phyloP scores from a whole-genome alignment of 2,113 vertebrate species.

The Cromileptes altivelis region DNA sequence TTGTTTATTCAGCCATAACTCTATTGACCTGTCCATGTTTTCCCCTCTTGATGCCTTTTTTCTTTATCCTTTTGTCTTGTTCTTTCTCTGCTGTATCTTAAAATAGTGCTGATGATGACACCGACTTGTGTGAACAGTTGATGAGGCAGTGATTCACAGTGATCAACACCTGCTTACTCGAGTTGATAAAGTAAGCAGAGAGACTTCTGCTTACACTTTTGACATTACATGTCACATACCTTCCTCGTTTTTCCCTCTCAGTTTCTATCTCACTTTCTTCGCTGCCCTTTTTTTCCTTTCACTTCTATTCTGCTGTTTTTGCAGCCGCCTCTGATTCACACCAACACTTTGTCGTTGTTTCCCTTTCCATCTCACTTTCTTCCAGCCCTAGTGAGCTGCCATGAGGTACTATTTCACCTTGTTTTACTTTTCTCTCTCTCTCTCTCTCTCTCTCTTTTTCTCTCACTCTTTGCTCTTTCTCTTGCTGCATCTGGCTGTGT shows the following conservation, averaged over 20 bases:
- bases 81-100: conserved; percentile 25
- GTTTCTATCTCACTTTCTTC: conserved; percentile 15
- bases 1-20: neutral
- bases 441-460: conserved; percentile 13
- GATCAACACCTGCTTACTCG: conserved; percentile 69
- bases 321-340: conserved; percentile 32
- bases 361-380: conserved; percentile 12
- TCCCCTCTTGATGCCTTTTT: neutral
- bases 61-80: neutral
- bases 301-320: conserved; percentile 32
- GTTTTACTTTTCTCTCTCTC: conserved; percentile 7
- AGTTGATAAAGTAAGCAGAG: neutral
- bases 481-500: conserved; percentile 57
- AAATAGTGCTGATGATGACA: conserved; percentile 44
- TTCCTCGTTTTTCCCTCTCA: conserved; percentile 12
- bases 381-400: conserved; percentile 25
- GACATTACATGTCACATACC: conserved; percentile 23
- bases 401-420: conserved; percentile 36
- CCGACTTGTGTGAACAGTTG: conserved; percentile 43
- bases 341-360: conserved; percentile 22
- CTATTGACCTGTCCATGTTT: neutral
- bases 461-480: conserved; percentile 23
- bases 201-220: conserved; percentile 36
- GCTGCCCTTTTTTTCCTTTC: conserved; percentile 10
- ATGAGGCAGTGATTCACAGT: conserved; percentile 59